Base-by-base conservation (phyloP, 1,140 invertebrate species). In the Drosophila kikkawai region DNA sequence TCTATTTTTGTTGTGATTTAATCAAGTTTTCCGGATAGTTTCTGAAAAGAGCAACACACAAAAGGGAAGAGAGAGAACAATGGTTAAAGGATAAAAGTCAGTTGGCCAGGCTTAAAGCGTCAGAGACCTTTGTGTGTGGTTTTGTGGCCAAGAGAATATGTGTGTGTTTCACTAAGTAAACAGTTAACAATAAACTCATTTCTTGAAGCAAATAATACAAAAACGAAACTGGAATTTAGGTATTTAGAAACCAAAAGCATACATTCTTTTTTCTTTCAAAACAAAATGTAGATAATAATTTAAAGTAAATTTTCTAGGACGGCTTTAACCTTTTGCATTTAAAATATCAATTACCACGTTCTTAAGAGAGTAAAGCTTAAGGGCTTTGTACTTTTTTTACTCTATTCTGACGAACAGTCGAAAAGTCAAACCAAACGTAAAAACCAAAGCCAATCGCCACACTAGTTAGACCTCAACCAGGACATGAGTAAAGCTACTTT, bases 71-170 rank as follows among this genome's bases (percentile, higher is more conserved):
- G 61, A 65, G 39, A 58, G 29, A 77, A 68, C 56, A 66, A 68
- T 60, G 51, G 59, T 86, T 81, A 57, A 57, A 42, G 65, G 37
- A 50, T 64, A 73, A 64, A 84, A 66, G 44, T 79, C 48, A 42
- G 50, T 79, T 55, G 44, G 44, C 37, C 56, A 59, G 63, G 67
- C 69, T 69, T 69, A 82, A 65, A 66, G 60, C 70, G 51, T 53
- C 75, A 70, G 65, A 80, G 63, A 80, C 61, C 83, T 78, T 76
- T 66, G 65, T 85, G 64, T 79, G 82, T 44, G 82, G 71, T 82
- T 81, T 82, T 64, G 45, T 42, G 56, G 32, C 47, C 61, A 29
- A 53, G 44, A 39, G 22, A 12, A 37, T 53, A 65, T 65, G 22
- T 32, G 34, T 34, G 29, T 19, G 11, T 34, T 42, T 36, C 44